Percentiles rank a stretch among this genome's conserved stretches.
Evolutionary conservation across 30 jellyfish, hydroid and myxozoan genomes (phyloP).

Genomic region (Turritopsis dohrnii): DNA sequence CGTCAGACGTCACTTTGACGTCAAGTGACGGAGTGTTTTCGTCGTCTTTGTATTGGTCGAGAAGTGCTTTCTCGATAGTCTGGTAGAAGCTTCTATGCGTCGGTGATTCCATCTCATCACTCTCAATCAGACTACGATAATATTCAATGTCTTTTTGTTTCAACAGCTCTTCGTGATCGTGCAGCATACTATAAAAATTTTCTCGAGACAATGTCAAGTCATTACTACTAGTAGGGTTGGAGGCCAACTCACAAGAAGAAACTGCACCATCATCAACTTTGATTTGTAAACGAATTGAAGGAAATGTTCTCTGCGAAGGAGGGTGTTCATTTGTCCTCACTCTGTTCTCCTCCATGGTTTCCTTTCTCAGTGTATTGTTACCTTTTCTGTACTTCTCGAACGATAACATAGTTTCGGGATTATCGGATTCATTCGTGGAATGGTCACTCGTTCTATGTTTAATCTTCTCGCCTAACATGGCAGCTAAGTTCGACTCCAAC

Average conservation of each 20-base stretch:
- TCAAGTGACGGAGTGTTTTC: constrained; percentile 10
- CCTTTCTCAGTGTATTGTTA: background rate
- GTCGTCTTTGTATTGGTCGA: constrained; percentile 28
- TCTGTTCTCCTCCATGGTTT: background rate
- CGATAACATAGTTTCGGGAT: background rate
- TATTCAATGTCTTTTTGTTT: constrained; percentile 23
- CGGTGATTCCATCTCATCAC: background rate
- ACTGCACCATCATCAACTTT: constrained; percentile 10
- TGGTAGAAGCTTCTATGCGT: constrained; percentile 3
- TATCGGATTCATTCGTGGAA: constrained; percentile 6
- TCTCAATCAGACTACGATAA: constrained; percentile 1
- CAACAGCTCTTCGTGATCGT: constrained; percentile 23
- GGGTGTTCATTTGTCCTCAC: background rate
- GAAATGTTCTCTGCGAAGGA: background rate
- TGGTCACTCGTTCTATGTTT: background rate
- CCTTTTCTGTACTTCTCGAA: constrained; percentile 9
- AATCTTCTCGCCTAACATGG: constrained; percentile 35
- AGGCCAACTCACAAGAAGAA: background rate
- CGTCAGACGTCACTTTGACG: background rate
- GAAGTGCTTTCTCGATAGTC: constrained; percentile 22
- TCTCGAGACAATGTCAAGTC: constrained; percentile 26
- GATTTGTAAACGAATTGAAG: background rate
- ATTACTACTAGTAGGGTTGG: background rate
- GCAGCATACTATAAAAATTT: constrained; percentile 25
- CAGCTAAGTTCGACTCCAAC: constrained; percentile 32